Evolutionary conservation across 1,140 invertebrate genomes (phyloP), one percentile per base, ranked within the genome.

Genomic region (Panagrolaimus sp.): DNA sequence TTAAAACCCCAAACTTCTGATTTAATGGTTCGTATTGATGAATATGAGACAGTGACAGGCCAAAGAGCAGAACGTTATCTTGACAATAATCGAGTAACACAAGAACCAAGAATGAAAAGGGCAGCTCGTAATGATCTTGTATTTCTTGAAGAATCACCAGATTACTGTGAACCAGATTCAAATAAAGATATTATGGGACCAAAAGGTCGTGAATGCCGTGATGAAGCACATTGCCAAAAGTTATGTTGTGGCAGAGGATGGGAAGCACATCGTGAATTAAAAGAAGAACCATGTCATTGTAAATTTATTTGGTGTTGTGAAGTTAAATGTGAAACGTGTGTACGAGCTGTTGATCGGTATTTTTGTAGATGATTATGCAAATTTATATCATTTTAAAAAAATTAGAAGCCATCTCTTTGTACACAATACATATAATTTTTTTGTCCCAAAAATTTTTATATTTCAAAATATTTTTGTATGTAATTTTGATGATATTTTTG

Each of bases 231-330:
- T 66, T 89, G 88, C 78, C 84, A 86, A 69, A 48, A 74, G 42
- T 66, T 81, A 13, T 81, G 79, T 64, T 81, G 79, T 65, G 80
- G 80, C 38, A 27, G 74, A 42, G 78, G 78, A 9, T 82, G 70
- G 69, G 69, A 62, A 8, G 70, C 68, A 13, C 43, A 68, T 38
- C 61, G 66, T 14, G 70, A 72, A 64, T 63, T 72, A 14, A 74
- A 82, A 66, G 78, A 83, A 43, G 83, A 85, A 71, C 72, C 82
- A 20, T 90, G 89, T 77, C 87, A 88, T 69, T 90, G 89, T 82
- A 87, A 86, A 66, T 89, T 90, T 76, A 78, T 86, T 45, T 89
- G 87, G 88, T 89, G 89, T 79, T 90, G 89, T 77, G 84, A 87
- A 45, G 88, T 90, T 1, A 86, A 87, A 70, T 90, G 89, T 77